Percentiles rank a stretch among this genome's conserved stretches.
Conservation (phyloP, 2,113 vertebrate species). For the Chrysochloris asiatica region DNA sequence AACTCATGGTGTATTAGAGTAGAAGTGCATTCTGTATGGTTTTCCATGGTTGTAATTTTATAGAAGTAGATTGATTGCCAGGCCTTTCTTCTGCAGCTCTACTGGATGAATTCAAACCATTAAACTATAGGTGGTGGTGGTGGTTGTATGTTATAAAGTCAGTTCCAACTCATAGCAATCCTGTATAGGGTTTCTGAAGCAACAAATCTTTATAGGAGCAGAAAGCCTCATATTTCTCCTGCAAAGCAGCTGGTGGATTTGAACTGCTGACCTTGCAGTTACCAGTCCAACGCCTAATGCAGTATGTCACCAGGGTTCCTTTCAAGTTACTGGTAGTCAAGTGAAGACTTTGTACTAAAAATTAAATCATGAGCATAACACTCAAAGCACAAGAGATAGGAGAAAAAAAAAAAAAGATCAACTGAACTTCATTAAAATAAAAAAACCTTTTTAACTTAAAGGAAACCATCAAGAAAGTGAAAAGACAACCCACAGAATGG, state of each 20-base stretch:
- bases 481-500: neutral
- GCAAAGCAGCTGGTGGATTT: too few species aligned
- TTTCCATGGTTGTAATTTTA: neutral
- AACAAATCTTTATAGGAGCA: too few species aligned
- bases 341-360: slow-evolving; percentile 31
- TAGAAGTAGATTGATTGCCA: neutral
- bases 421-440: slow-evolving; percentile 20
- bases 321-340: neutral
- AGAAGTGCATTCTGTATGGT: neutral
- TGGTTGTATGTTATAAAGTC: too few species aligned
- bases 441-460: slow-evolving; percentile 47
- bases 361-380: slow-evolving; percentile 20
- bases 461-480: slow-evolving; percentile 3
- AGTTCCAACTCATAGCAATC: too few species aligned
- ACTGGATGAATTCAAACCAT: neutral
- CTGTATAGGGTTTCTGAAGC: too few species aligned
- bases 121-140: too few species aligned
- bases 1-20: neutral
- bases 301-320: too few species aligned
- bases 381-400: neutral
- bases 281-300: too few species aligned
- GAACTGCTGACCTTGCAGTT: too few species aligned
- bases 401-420: neutral
- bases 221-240: too few species aligned
- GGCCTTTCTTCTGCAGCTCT: neutral